Evolutionary conservation across 2,888 invertebrate genomes (phyloP), one percentile per base, ranked within the genome.

Genomic region (Celastrina argiolus): DNA sequence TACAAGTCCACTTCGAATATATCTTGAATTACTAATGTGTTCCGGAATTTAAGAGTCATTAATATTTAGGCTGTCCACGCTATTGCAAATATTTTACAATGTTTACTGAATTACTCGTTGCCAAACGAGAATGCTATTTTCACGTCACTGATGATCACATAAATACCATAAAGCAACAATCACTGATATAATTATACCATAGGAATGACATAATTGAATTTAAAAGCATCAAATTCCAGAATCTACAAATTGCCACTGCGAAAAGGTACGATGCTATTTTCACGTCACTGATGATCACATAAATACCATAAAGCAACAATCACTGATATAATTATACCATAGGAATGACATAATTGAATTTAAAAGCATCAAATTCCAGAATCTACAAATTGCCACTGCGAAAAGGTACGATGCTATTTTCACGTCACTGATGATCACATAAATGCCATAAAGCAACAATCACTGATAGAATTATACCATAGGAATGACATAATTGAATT

Each of bases 1-100:
- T 76, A 76, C 75, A 83, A 81, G 72, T 75, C 71, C 69, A 72
- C 67, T 69, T 68, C 69, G 69, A 70, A 71, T 70, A 73, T 70
- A 74, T 74, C 71, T 71, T 74, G 75, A 74, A 75, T 75, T 71
- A 73, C 70, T 72, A 75, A 75, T 74, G 71, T 68, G 71, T 72
- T 72, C 72, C 69, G 70, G 69, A 70, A 73, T 71, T 72, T 68
- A 69, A 71, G 66, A 56, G 68, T 69, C 66, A 67, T 68, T 69
- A 67, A 68, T 68, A 67, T 58, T 67, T 64, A 64, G 34, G 58
- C 12, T 39, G 65, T 58, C 41, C 34, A 63, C 22, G 34, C 58
- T 42, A 18, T 31, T 63, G 45, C 22, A 22, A 36, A 51, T 22
- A 65, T 36, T 65, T 65, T 58, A 31, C 58, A 58, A 58, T 31